These are phyloP conservation scores for Branchinecta sandiegonensis DNA, from an alignment of 2,888 invertebrate genomes.

Conservation along the genomic window DNA sequence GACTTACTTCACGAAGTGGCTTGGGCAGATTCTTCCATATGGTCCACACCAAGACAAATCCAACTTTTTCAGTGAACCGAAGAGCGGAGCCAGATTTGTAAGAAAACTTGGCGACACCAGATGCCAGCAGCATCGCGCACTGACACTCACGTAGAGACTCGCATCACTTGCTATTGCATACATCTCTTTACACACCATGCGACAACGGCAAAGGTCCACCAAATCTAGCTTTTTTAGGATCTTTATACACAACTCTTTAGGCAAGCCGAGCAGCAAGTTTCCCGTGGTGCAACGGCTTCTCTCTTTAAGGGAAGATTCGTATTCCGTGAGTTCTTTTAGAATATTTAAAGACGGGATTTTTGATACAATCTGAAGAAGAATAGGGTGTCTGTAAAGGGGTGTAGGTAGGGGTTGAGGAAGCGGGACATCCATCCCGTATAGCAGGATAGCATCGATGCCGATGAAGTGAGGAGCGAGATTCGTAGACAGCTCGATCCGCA, in stretches of 20 bases:
- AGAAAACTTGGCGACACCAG: background rate
- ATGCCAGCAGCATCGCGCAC: background rate
- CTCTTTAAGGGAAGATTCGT: background rate
- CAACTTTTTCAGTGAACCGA: conserved; percentile 47
- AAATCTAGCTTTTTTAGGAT: background rate
- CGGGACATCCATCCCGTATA: background rate
- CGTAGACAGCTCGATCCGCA: background rate
- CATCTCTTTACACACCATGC: background rate
- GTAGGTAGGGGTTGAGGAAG: background rate
- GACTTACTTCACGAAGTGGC: conserved; percentile 38
- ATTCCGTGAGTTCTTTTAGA: background rate
- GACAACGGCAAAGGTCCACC: background rate
- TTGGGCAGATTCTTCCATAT: conserved; percentile 40
- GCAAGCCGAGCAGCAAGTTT: background rate
- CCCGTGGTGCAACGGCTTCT: background rate
- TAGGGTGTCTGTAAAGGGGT: background rate
- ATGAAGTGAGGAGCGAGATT: background rate
- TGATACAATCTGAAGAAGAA: background rate
- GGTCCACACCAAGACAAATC: conserved; percentile 85
- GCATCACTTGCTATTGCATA: conserved; percentile 1
- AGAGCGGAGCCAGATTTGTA: background rate
- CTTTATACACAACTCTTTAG: background rate
- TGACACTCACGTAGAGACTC: background rate
- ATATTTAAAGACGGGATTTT: background rate
- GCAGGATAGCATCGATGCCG: background rate